A percentile compares a stretch with the other conserved stretches of the same genome.
Evolutionary conservation across 2,888 invertebrate genomes (phyloP).

Genomic region (Habrosyne pyritoides): DNA sequence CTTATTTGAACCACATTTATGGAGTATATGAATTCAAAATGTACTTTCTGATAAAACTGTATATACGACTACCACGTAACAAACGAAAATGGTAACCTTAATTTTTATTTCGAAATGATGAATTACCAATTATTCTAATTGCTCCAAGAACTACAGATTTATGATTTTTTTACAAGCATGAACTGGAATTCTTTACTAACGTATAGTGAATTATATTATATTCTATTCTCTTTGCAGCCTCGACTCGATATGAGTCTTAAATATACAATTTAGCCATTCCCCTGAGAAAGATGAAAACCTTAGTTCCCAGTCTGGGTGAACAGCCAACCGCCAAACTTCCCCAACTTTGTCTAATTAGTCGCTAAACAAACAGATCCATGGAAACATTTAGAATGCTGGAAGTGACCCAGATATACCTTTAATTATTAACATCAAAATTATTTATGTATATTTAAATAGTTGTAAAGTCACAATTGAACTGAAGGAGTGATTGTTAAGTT

Average conservation of each 20-base stretch:
- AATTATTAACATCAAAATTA: conserved; percentile 10
- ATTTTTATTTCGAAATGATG: too few species aligned
- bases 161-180: too few species aligned
- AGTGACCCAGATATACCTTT: conserved; percentile 26
- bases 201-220: too few species aligned
- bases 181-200: too few species aligned
- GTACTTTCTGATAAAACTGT: too few species aligned
- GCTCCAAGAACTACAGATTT: too few species aligned
- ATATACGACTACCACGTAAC: too few species aligned
- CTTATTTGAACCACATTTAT: too few species aligned
- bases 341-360: conserved; percentile 66
- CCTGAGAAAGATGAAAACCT: conserved; percentile 47
- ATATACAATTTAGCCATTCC: conserved; percentile 28
- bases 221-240: too few species aligned
- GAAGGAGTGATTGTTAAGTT: not conserved
- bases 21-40: too few species aligned
- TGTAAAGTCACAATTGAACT: not conserved
- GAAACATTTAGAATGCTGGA: conserved; percentile 38
- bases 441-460: not conserved
- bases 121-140: too few species aligned
- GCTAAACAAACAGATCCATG: conserved; percentile 56
- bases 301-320: conserved; percentile 44
- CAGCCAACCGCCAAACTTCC: conserved; percentile 47
- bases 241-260: conserved; percentile 21
- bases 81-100: too few species aligned